phyloP scores from a whole-genome alignment of 1,140 invertebrate species.

The Camponotus vicinus region DNA sequence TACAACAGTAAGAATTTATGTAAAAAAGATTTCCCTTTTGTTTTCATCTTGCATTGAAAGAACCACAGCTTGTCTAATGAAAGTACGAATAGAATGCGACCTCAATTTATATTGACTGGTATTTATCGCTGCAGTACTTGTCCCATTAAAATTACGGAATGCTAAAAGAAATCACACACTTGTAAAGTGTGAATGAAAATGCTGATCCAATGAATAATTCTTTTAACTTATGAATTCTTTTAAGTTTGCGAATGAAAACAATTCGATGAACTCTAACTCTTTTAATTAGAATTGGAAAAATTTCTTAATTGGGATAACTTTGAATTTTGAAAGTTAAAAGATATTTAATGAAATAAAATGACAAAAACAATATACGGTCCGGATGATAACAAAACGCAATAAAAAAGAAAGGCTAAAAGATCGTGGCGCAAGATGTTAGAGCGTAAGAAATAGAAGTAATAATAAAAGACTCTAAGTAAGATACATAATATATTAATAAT shows the following conservation, averaged over 20 bases:
- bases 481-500: background rate
- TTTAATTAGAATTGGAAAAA: background rate
- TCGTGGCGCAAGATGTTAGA: no score
- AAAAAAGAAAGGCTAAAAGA: no score
- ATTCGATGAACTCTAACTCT: background rate
- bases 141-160: background rate
- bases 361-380: no score
- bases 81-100: constrained; percentile 78
- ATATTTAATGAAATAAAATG: background rate
- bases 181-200: background rate
- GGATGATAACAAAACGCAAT: no score
- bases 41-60: background rate
- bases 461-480: no score
- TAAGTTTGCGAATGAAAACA: background rate
- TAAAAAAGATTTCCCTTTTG: background rate
- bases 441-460: no score
- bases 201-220: background rate
- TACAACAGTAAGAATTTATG: background rate
- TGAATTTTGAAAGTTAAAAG: background rate
- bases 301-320: background rate
- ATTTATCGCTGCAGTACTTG: background rate
- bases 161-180: background rate
- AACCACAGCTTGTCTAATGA: constrained; percentile 57
- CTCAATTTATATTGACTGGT: constrained; percentile 76
- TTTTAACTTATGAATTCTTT: background rate